These are phyloP conservation scores for Catharus minimus DNA, from an alignment of 2,113 vertebrate species.

Conservation along the genomic window DNA sequence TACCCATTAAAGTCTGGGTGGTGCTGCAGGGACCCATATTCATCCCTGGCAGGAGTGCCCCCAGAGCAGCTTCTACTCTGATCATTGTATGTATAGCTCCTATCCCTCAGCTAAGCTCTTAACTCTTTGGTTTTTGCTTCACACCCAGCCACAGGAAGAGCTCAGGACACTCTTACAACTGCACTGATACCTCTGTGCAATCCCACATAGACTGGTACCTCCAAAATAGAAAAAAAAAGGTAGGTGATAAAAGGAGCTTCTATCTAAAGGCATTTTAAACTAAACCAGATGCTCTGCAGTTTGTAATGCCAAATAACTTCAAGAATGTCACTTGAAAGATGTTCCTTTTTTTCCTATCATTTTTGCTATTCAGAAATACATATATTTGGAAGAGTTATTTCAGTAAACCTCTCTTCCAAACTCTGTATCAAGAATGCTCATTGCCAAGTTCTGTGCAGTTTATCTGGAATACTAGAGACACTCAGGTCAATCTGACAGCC, in stretches of 20 bases:
- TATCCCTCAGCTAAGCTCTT: no score
- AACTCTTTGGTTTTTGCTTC: no score
- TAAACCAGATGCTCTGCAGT: background rate
- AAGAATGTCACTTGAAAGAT: background rate
- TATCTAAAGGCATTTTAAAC: background rate
- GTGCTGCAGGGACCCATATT: no score
- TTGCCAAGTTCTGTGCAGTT: background rate
- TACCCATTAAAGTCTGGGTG: no score
- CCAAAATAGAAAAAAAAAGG: background rate
- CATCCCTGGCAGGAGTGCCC: no score
- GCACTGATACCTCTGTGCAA: background rate
- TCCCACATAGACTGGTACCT: background rate
- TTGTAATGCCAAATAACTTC: background rate
- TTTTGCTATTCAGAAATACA: background rate
- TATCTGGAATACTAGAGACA: background rate
- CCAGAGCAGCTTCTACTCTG: no score
- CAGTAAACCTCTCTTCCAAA: background rate
- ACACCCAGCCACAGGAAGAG: background rate
- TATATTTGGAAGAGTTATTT: background rate
- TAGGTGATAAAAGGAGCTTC: background rate
- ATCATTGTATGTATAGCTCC: no score
- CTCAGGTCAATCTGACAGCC: background rate
- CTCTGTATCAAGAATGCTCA: background rate
- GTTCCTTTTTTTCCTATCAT: background rate
- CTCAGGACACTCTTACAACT: background rate